These are phyloP conservation scores for Micrasema minimum DNA, from an alignment of 1,140 invertebrate genomes.

Conservation along the genomic window DNA sequence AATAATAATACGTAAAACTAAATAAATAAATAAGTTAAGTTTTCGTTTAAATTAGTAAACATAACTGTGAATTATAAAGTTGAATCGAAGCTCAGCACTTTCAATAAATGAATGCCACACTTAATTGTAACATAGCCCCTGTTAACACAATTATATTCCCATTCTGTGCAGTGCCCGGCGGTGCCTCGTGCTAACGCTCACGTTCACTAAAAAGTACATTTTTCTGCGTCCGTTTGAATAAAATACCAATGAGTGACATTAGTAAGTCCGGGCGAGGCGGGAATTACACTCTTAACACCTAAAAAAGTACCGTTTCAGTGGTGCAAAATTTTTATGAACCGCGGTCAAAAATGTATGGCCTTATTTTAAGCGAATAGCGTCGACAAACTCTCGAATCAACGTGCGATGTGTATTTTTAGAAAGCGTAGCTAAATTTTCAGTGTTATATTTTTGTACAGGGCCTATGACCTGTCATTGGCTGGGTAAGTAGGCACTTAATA, in stretches of 20 bases:
- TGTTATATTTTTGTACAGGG: too few relatives aligned
- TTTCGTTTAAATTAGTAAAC: too few relatives aligned
- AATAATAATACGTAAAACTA: too few relatives aligned
- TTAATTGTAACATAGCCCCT: too few relatives aligned
- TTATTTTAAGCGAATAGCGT: constrained; percentile 1
- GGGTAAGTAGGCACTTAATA: too few relatives aligned
- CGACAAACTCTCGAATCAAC: neutral
- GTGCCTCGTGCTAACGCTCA: neutral
- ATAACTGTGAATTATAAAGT: too few relatives aligned
- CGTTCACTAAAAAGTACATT: constrained; percentile 30
- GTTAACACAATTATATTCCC: constrained; percentile 26
- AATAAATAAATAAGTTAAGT: too few relatives aligned
- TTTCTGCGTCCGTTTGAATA: constrained; percentile 40
- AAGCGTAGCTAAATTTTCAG: too few relatives aligned
- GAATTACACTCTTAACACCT: constrained; percentile 45
- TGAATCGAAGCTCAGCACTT: too few relatives aligned
- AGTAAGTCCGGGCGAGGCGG: constrained; percentile 40
- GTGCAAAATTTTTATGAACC: constrained; percentile 44
- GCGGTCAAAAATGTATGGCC: constrained; percentile 33
- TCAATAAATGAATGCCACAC: too few relatives aligned
- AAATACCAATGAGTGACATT: constrained; percentile 53
- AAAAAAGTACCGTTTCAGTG: constrained; percentile 47
- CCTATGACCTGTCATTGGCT: too few relatives aligned
- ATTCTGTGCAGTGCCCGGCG: constrained; percentile 5
- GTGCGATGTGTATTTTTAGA: too few relatives aligned